These are phyloP conservation scores for Oeneis ivallda DNA, from an alignment of 2,888 invertebrate genomes.

Conservation along the genomic window DNA sequence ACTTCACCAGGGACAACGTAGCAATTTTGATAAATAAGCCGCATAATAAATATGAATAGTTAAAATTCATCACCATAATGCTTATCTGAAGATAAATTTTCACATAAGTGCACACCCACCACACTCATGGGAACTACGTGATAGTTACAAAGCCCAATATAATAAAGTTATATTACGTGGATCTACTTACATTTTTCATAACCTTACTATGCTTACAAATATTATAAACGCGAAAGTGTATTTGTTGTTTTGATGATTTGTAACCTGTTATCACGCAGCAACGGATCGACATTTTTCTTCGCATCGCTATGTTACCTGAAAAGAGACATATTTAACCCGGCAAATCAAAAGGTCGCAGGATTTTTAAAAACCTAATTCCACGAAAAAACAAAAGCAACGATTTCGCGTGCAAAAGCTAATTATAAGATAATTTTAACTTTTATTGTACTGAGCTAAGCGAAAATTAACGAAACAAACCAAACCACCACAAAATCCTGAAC, in stretches of 20 bases:
- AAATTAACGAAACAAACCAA: slow-evolving; percentile 8
- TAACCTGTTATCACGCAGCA: too few species aligned
- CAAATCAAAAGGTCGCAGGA: too few species aligned
- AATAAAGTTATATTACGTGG: neutral
- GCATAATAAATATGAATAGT: slow-evolving; percentile 1
- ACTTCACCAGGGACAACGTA: neutral
- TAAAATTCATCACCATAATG: slow-evolving; percentile 8
- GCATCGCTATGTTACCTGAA: too few species aligned
- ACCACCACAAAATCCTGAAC: slow-evolving; percentile 19
- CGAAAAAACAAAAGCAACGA: too few species aligned
- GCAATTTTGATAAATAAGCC: slow-evolving; percentile 2
- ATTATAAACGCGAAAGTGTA: too few species aligned
- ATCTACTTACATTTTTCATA: neutral
- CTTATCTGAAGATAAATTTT: slow-evolving; percentile 6
- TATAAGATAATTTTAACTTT: neutral
- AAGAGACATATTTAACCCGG: too few species aligned
- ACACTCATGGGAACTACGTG: slow-evolving; percentile 6
- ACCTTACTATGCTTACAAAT: too few species aligned
- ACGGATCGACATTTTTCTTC: too few species aligned
- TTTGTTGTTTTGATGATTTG: too few species aligned
- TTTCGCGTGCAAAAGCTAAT: too few species aligned
- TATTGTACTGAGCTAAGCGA: neutral
- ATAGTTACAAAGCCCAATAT: neutral
- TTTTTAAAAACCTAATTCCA: too few species aligned
- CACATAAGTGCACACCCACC: neutral